A percentile compares a stretch with the other conserved stretches of the same genome.
Conservation (phyloP, 2,113 vertebrate genomes). For the Zapornia atra region DNA sequence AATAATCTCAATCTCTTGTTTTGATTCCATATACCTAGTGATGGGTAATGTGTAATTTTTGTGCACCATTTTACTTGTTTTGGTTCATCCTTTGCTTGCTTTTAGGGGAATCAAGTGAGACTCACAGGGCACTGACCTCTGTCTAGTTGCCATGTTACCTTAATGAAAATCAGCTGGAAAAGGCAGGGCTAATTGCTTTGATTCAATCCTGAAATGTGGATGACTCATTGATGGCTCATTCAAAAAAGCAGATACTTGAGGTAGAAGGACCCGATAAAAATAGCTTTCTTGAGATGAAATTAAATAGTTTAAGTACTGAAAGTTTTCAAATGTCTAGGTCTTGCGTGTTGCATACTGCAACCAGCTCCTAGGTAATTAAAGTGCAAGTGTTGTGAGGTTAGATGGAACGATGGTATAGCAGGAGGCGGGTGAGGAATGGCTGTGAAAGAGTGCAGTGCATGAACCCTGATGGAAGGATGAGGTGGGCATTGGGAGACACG, state of each 20-base stretch:
- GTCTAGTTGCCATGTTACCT: conserved; percentile 25
- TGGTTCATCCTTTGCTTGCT: not conserved
- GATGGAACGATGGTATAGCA: not conserved
- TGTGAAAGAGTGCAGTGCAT: not conserved
- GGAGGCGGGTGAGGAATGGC: not conserved
- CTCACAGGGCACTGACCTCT: not conserved
- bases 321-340: not conserved
- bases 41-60: not conserved
- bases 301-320: not conserved
- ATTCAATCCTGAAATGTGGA: conserved; percentile 33
- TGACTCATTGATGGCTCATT: conserved; percentile 56
- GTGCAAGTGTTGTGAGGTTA: not conserved
- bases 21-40: not conserved
- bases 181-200: conserved; percentile 57
- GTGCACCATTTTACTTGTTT: not conserved
- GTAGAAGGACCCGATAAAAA: not conserved
- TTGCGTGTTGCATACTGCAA: not conserved
- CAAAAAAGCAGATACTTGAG: not conserved
- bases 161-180: conserved; percentile 47
- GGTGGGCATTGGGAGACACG: not conserved
- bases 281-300: not conserved
- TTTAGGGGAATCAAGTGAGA: not conserved
- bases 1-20: not conserved
- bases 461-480: not conserved
- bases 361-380: not conserved